Evolutionary conservation across 2,113 vertebrate species (phyloP).

Genomic region (Labeo catla): DNA sequence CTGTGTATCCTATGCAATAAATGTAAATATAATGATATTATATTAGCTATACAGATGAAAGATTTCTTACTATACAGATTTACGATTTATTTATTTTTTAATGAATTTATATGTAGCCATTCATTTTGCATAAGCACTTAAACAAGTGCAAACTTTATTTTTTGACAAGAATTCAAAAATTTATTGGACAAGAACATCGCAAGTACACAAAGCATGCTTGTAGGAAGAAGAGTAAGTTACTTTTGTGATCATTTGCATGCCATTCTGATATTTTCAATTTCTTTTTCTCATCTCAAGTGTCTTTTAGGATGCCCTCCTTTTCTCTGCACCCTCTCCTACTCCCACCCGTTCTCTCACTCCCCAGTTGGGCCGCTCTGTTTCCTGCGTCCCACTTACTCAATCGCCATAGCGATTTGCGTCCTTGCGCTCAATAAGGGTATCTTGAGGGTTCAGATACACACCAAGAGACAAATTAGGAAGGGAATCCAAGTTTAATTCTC

Average conservation of each 20-base stretch:
- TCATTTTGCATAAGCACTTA: not conserved
- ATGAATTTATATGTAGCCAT: not conserved
- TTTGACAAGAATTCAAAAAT: not conserved
- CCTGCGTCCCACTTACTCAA: constrained; percentile 47
- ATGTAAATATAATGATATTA: not conserved
- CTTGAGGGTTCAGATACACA: constrained; percentile 17
- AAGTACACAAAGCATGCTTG: not conserved
- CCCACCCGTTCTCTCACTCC: constrained; percentile 12
- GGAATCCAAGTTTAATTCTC: constrained; percentile 30
- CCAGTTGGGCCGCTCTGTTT: constrained; percentile 44
- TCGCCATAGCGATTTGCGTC: constrained; percentile 44
- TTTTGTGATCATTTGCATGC: not conserved
- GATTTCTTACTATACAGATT: too few species aligned
- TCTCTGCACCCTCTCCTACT: constrained; percentile 1
- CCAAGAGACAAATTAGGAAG: constrained; percentile 27
- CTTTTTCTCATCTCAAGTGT: constrained; percentile 15
- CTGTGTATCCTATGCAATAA: not conserved
- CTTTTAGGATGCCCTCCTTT: constrained; percentile 39
- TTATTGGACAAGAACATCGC: not conserved
- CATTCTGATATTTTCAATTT: constrained; percentile 2
- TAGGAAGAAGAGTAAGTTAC: not conserved
- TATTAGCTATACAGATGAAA: not conserved
- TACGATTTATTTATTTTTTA: too few species aligned
- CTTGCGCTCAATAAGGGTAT: constrained; percentile 3
- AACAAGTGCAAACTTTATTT: not conserved